These are phyloP conservation scores for Clarias pachynema DNA, from an alignment of 2,797 vertebrate species.

Conservation along the genomic window DNA sequence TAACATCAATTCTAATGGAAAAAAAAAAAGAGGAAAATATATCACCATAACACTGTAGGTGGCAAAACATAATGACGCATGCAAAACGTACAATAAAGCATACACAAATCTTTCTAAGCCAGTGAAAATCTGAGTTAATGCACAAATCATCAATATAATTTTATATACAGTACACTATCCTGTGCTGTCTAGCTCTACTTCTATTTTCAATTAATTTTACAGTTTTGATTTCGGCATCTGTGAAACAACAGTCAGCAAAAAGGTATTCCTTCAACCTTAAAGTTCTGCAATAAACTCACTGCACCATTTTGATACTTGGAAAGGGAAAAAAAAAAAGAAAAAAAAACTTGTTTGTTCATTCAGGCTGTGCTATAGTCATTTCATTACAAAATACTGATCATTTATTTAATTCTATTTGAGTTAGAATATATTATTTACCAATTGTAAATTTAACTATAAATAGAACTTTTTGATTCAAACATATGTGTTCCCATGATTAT, in stretches of 20 bases:
- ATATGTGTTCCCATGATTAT: background rate
- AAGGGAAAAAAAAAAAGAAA: no score
- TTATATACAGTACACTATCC: background rate
- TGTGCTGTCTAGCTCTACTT: background rate
- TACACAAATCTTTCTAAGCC: background rate
- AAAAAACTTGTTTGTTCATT: background rate
- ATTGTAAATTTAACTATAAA: background rate
- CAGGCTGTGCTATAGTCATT: background rate
- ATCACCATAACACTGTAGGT: slow-evolving; percentile 30
- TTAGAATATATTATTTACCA: background rate
- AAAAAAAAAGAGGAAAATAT: background rate
- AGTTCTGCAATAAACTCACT: background rate
- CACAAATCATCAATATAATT: background rate
- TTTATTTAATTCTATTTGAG: background rate
- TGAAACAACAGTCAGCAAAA: background rate
- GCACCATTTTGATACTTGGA: background rate
- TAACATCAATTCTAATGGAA: background rate
- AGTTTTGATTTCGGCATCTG: background rate
- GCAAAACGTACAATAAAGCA: slow-evolving; percentile 18
- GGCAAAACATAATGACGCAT: slow-evolving; percentile 10
- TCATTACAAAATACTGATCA: background rate
- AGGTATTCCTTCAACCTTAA: background rate
- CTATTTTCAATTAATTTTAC: background rate
- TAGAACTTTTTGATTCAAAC: background rate
- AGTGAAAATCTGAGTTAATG: background rate